These are phyloP conservation scores for Morus bassanus DNA, from an alignment of 2,797 vertebrate genomes.

Conservation along the genomic window DNA sequence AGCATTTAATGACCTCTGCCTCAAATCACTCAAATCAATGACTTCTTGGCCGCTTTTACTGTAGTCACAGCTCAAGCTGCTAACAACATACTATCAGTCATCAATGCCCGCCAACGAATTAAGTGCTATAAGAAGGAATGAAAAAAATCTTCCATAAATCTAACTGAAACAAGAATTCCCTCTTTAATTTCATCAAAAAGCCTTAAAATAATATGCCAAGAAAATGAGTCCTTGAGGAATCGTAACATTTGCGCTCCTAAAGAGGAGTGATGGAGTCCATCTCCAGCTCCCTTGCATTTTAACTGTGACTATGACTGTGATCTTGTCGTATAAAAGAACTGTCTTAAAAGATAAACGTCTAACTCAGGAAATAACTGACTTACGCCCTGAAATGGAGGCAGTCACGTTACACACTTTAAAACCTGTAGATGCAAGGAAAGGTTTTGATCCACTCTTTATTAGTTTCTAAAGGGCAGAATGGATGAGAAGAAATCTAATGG, in stretches of 20 bases:
- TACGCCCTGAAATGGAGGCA: not conserved
- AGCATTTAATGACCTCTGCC: not conserved
- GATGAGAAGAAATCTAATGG: slow-evolving; percentile 45
- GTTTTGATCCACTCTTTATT: slow-evolving; percentile 58
- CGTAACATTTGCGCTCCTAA: not conserved
- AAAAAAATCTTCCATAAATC: slow-evolving; percentile 8
- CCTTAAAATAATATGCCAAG: not conserved
- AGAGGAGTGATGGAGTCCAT: not conserved
- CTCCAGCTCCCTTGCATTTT: not conserved
- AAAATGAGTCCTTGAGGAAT: not conserved
- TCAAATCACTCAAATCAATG: not conserved
- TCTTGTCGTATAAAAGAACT: not conserved
- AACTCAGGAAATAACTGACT: not conserved
- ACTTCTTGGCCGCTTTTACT: not conserved
- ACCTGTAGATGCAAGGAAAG: not conserved
- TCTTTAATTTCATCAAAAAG: not conserved
- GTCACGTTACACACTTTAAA: slow-evolving; percentile 1
- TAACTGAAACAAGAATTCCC: not conserved
- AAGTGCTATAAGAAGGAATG: not conserved
- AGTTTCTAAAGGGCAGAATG: slow-evolving; percentile 51
- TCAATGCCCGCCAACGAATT: not conserved
- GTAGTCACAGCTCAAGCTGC: not conserved
- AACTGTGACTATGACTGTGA: not conserved
- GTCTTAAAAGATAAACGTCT: not conserved
- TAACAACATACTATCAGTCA: not conserved